phyloP scores from a whole-genome alignment of 1,140 invertebrate species.

The Drosophila suzukii region DNA sequence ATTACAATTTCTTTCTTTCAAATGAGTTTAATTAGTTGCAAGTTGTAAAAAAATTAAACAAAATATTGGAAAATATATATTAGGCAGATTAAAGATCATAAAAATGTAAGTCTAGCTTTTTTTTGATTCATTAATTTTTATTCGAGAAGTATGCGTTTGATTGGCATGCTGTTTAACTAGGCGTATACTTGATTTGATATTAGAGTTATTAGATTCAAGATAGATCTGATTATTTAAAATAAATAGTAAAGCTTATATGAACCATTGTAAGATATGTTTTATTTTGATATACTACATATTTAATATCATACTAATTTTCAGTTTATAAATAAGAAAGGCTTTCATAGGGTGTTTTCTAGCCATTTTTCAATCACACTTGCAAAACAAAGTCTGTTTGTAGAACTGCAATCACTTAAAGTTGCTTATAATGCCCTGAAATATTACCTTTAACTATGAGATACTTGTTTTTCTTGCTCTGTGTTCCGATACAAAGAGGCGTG shows the following conservation, averaged over 20 bases:
- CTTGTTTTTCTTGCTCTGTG: slow-evolving; percentile 17
- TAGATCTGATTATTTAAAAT: too few species aligned
- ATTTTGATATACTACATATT: not conserved
- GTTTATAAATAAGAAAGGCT: not conserved
- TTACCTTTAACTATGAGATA: too few species aligned
- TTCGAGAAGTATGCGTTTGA: too few species aligned
- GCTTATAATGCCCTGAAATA: not conserved
- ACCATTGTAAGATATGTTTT: not conserved
- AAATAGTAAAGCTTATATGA: not conserved
- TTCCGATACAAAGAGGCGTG: not conserved
- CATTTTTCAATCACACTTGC: not conserved
- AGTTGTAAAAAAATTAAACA: too few species aligned
- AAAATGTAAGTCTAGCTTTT: too few species aligned
- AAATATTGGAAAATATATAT: too few species aligned
- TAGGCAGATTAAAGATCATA: too few species aligned
- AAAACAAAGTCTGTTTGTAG: not conserved
- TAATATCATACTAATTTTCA: not conserved
- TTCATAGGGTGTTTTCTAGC: not conserved
- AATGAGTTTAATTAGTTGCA: too few species aligned
- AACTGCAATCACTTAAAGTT: not conserved
- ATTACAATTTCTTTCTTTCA: too few species aligned
- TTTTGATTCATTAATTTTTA: too few species aligned
- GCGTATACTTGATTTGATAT: not conserved
- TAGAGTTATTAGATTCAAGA: too few species aligned
- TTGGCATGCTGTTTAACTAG: too few species aligned